Evolutionary conservation across 2,113 vertebrate genomes (phyloP), one percentile per base, ranked within the genome.

Genomic region (Clarias batrachus): DNA sequence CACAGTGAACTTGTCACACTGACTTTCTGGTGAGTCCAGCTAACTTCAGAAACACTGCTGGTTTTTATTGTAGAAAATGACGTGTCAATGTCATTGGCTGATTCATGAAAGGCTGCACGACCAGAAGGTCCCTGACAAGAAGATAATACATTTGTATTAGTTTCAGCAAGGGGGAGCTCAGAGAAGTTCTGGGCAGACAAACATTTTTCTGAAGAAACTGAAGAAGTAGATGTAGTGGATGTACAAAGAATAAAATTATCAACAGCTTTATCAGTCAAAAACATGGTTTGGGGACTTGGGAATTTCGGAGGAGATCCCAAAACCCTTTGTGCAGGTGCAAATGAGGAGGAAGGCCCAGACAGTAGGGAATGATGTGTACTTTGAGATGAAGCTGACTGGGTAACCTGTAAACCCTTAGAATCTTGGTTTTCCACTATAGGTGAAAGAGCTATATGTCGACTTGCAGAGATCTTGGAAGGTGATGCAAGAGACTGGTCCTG

Each of bases 371-470:
- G 54, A 86, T 71, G 85, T 30, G 71, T 33, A 86, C 89, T 85
- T 60, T 79, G 83, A 37, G 86, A 81, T 88, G 88, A 82, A 56
- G 71, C 87, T 79, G 88, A 65, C 27, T 87, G 77, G 79, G 68
- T 52, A 19, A 88, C 25, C 27, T 85, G 87, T 63, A 85, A 88
- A 23, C 84, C 41, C 82, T 62, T 91, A 41, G 93, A 92, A 71
- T 89, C 90, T 74, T 92, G 91, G 77, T 89, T 79, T 87, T 92
- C 89, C 56, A 90, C 86, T 81, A 91, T 87, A 89, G 91, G 91
- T 68, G 91, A 89, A 70, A 90, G 90, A 30, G 90, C 52, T 8
- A n/a, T 37, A 59, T 86, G 87, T 71, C 16, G 87, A 54, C 91
- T 86, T 17, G 86, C 82, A 89, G 91, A 85, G 27, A 71, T 76